A percentile compares a stretch with the other conserved stretches of the same genome.
phyloP scores from a whole-genome alignment of 2,113 vertebrate genomes.

The Procavia capensis region DNA sequence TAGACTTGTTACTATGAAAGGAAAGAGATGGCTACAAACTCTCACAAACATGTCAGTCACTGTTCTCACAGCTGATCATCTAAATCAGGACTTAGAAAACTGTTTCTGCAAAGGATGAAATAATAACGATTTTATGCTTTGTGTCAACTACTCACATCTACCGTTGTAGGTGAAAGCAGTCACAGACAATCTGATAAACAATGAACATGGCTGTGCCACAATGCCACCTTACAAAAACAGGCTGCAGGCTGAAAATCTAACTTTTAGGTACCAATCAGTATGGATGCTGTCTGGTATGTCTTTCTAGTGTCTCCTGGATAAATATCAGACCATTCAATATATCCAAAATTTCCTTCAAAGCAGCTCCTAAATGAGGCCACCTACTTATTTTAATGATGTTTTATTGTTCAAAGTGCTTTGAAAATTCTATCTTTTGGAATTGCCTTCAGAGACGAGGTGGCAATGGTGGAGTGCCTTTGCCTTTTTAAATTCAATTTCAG shows the following conservation, averaged over 20 bases:
- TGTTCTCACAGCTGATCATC: background rate
- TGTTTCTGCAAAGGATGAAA: background rate
- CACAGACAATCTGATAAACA: background rate
- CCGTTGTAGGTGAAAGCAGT: background rate
- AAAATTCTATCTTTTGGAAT: slow-evolving; percentile 38
- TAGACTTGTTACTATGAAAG: background rate
- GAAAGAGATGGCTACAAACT: background rate
- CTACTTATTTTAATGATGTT: slow-evolving; percentile 39
- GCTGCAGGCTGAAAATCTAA: slow-evolving; percentile 10
- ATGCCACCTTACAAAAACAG: background rate
- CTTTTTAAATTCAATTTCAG: slow-evolving; percentile 16
- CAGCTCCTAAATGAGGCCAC: background rate
- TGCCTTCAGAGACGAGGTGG: slow-evolving; percentile 20
- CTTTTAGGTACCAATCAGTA: slow-evolving; percentile 5
- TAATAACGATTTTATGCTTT: slow-evolving; percentile 20
- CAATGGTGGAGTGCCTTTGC: background rate
- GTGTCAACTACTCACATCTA: background rate
- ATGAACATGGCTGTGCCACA: background rate
- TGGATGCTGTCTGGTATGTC: background rate
- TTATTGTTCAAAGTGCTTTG: slow-evolving; percentile 42
- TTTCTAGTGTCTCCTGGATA: background rate
- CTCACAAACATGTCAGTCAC: background rate
- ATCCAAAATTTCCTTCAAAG: slow-evolving; percentile 20
- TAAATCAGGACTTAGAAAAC: background rate
- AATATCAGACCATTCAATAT: background rate